Base-by-base conservation (phyloP, 2,797 vertebrate genomes). In the Clarias pachynema region DNA sequence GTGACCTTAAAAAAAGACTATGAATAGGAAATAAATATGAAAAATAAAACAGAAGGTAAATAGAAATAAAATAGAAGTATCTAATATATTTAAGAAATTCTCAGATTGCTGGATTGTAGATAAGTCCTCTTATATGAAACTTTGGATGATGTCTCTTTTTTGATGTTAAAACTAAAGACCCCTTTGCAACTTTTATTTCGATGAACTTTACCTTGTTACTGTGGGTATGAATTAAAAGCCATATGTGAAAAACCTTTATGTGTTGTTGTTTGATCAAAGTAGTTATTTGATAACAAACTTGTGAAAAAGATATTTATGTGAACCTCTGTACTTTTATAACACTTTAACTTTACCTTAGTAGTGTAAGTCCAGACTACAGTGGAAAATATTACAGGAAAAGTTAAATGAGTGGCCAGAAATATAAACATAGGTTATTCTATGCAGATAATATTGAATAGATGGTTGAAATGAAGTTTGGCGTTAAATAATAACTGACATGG, bases 401-500 rank as follows among this genome's bases (percentile, higher is more conserved):
- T 63, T 86, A 69, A 82, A 86, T 84, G 66, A 86, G 83, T 78
- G 59, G 60, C 79, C 53, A 79, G 31, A 84, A 3, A 69, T 26
- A 62, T 62, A 57, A 68, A 62, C 3, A 8, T 7, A 66, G 24
- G n/a, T 8, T 59, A 5, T 57, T 10, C 9, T 49, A 57, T 22
- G 53, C 22, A n/a, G 24, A 59, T 3, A 37, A 40, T 37, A 40
- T 7, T 37, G 40, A 66, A 16, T 85, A 16, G n/a, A 81, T 15
- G 49, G 7, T 56, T 37, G n/a, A 81, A 18, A 57, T 83, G 15
- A 44, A 85, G 72, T 53, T 34, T 40, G 10, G 37, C 29, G 8
- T 31, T 70, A 94, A 94, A 94, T 84, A 94, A 94, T 95, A 94
- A 93, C 92, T 88, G 15, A 62, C 3, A 8, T 56, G 12, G 72